Evolutionary conservation across 1,140 invertebrate genomes (phyloP), one percentile per base, ranked within the genome.

Genomic region (Ridgeia piscesae): DNA sequence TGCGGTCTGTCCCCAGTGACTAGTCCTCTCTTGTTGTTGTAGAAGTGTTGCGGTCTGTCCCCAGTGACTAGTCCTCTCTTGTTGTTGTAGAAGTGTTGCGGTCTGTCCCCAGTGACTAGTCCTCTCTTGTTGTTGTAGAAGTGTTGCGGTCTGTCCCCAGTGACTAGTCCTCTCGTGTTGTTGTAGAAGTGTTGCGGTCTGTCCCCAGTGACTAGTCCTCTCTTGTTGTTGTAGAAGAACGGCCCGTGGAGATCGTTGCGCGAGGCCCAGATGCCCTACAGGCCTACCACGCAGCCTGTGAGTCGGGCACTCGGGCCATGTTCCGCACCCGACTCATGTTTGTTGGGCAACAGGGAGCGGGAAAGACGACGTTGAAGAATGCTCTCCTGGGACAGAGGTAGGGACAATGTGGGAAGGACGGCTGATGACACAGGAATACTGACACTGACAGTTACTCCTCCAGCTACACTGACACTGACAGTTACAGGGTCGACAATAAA

Each of bases 201-300:
- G 14, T 77, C 58, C 58, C 58, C 58, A 77, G 27, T 77, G 27
- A 77, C 58, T 90, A 2, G 4, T 17, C 89, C 35, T 27, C 6
- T 90, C 17, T 42, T 91, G 33, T 94, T 34, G 21, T 94, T 92
- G 11, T 93, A 96, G 96, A 95, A 93, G 95, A 95, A 89, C 94
- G 95, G 35, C 96, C 96, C 0, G 94, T 95, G 91, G 96, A 96
- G 92, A 96, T 96, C 35, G 92, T 95, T 34, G 95, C 95, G 2
- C 94, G 95, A 88, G 96, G 96, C 8, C 95, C 95, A 17, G 95
- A 96, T 89, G 96, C 96, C 9, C 94, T 96, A 17, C 94, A 94
- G 58, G 95, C 95, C 1, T 96, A 95, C 93, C 95, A 96, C 33
- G 93, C 94, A 92, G 95, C 95, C 0, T 96, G 96, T 93, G 93